A percentile compares a stretch with the other conserved stretches of the same genome.
Conservation (phyloP, 2,797 vertebrate genomes). For the Lepidocolaptes lacrymiger region DNA sequence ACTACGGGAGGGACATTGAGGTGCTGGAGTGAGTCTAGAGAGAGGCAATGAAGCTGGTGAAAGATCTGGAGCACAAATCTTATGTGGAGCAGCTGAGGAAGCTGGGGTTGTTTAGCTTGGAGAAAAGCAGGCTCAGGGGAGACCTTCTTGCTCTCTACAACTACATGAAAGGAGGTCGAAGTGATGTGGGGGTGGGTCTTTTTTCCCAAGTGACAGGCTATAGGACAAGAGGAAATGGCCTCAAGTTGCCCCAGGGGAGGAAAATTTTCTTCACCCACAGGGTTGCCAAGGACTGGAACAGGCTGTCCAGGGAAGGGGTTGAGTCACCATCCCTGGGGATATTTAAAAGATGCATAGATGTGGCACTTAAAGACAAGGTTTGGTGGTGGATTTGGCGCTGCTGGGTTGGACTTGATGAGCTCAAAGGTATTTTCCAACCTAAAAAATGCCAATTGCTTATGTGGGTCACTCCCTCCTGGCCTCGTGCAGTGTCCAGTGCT, state of each 20-base stretch:
- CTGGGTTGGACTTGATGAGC: not conserved
- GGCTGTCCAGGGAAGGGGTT: not conserved
- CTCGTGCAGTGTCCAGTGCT: accelerated
- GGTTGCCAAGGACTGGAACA: not conserved
- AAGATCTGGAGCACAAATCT: not conserved
- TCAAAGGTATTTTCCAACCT: not conserved
- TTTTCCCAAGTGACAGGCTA: not conserved
- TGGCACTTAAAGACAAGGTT: not conserved
- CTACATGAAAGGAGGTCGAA: not conserved
- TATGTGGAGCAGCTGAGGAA: not conserved
- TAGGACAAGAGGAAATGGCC: not conserved
- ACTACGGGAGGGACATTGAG: not conserved
- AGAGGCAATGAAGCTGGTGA: not conserved
- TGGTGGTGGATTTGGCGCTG: not conserved
- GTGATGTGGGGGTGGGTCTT: not conserved
- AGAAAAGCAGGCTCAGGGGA: not conserved
- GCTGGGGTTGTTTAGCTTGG: not conserved
- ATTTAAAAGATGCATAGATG: not conserved
- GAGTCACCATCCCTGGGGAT: not conserved
- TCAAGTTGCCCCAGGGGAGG: not conserved
- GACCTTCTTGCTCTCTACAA: not conserved
- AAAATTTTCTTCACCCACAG: not conserved
- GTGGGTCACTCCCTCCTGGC: not conserved
- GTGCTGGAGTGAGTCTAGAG: not conserved
- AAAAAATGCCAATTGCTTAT: not conserved